phyloP scores from a whole-genome alignment of 2,797 vertebrate genomes.

The Sebastes diaconus region DNA sequence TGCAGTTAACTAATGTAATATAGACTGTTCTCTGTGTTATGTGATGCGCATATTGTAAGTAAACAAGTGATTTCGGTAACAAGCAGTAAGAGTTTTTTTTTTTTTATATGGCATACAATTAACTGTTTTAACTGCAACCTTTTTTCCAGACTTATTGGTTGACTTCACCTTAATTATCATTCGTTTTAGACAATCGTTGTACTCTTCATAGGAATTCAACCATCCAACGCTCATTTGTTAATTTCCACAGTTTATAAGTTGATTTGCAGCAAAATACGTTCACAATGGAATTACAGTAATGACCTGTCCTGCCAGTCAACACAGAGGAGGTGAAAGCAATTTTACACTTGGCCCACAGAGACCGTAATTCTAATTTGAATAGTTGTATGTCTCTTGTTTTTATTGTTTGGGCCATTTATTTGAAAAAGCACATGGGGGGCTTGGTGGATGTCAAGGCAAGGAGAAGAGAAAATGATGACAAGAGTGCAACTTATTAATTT shows the following conservation, averaged over 20 bases:
- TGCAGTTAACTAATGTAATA: constrained; percentile 12
- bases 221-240: constrained; percentile 51
- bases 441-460: constrained; percentile 48
- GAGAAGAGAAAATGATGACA: constrained; percentile 64
- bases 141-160: neutral
- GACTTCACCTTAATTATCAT: constrained; percentile 34
- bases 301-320: constrained; percentile 71
- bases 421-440: constrained; percentile 62
- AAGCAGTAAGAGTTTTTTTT: neutral
- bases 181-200: constrained; percentile 17
- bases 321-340: constrained; percentile 77
- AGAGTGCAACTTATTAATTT: constrained; percentile 67
- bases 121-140: too few species aligned
- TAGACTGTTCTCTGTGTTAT: constrained; percentile 1
- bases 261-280: constrained; percentile 63
- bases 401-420: constrained; percentile 74
- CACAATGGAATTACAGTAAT: constrained; percentile 73
- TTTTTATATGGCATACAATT: neutral
- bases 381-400: constrained; percentile 64
- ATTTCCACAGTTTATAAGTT: constrained; percentile 64
- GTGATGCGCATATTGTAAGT: neutral
- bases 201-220: constrained; percentile 31
- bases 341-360: constrained; percentile 77
- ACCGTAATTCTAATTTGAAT: constrained; percentile 73
- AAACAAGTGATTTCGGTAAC: neutral